Evolutionary conservation across 2,797 vertebrate species (phyloP), one percentile per base, ranked within the genome.

Genomic region (Pangasius macronema): DNA sequence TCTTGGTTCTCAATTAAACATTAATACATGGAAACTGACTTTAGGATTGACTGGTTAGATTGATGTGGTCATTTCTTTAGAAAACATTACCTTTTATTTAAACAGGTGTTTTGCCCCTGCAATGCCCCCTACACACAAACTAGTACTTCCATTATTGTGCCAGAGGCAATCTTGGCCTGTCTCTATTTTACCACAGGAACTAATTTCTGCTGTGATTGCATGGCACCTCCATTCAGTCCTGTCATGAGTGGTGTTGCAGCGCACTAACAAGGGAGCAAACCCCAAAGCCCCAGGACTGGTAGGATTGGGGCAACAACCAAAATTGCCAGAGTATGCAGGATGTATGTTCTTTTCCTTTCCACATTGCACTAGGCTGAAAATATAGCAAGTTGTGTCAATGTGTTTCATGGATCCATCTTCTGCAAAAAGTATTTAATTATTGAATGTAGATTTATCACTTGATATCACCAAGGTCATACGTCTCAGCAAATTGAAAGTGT

Each of bases 121-220:
- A 77, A 33, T 14, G 67, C 59, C 16, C 18, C 20, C 33, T 82
- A 16, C 22, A 63, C 36, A 59, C 22, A 27, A 20, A 49, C 68
- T 72, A 75, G 67, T 82, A 61, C 49, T 79, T 20, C 61, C 68
- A 84, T 89, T 89, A 77, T 87, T 88, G 33, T 85, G 22, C 80
- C 30, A 84, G 46, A 49, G 13, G 27, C 76, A 27, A 6, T 36
- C n/a, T 86, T 76, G 33, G 76, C 84, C 82, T 87, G 86, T 6
- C 27, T 91, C 83, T 10, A 61, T 82, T 79, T 87, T 72, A 73
- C 59, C 65, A 18, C 84, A 89, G 90, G 89, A 92, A 91, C 91
- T 70, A 11, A 75, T 49, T 75, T 92, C 57, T 91, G 65, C 90
- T 92, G 65, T 14, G 51, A 82, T 84, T 87, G 83, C 85, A 86